Evolutionary conservation across 2,888 invertebrate genomes (phyloP), one percentile per base, ranked within the genome.

Genomic region (Lacanobia oleracea): DNA sequence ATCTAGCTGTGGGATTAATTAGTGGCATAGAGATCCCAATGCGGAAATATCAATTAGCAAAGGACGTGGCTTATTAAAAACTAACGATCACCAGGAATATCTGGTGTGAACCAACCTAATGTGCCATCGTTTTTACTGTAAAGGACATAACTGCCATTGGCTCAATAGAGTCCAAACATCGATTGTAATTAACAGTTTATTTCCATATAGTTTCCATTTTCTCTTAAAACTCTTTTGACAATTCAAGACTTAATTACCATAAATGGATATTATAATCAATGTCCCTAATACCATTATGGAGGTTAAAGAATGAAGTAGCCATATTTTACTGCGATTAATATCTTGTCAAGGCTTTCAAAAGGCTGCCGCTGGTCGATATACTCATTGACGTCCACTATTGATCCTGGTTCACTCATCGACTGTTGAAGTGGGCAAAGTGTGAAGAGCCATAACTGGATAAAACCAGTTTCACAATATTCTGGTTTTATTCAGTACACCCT

Each of bases 1-100:
- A 85, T 45, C 80, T 75, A 82, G 79, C 82, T 82, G 83, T 85
- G 78, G 79, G 72, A 76, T 87, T 87, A 87, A 88, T 88, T 86
- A 84, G 72, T 61, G 69, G 43, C 63, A 45, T 66, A 69, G 53
- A 63, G 76, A 85, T 79, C 76, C 86, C 82, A 86, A 89, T 84
- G 88, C 91, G 93, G 93, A 93, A 90, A 90, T 83, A 85, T 83
- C 86, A 89, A 91, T 92, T 91, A 88, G 74, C 70, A 84, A 86
- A 88, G 88, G 88, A 90, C 88, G 82, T 78, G 59, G 77, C 76
- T 84, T 73, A 87, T 87, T 85, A 75, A 83, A 86, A 85, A 79
- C 70, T 71, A 70, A 57, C 87, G 84, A 88, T 82, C 79, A 89
- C 89, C 87, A 86, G 86, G 87, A 87, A 85, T 69, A 72, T 77